A percentile compares a stretch with the other conserved stretches of the same genome.
These are phyloP conservation scores for Boulengeromyrus knoepffleri DNA, from an alignment of 2,113 vertebrate genomes.

Conservation along the genomic window DNA sequence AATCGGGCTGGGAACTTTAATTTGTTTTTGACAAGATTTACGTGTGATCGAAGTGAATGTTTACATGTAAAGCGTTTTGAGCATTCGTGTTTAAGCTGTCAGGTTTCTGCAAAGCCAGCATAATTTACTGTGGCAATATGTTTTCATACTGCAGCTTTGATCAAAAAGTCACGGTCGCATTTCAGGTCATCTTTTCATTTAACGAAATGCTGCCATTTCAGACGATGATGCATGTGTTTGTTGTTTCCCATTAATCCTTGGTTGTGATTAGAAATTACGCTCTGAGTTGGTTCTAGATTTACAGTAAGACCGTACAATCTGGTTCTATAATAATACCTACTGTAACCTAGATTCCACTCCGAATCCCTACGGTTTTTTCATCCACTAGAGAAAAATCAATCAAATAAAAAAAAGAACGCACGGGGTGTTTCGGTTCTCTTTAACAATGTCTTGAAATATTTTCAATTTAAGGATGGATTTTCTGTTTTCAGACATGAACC, in stretches of 20 bases:
- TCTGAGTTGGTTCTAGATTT: not conserved
- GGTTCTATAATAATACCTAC: not conserved
- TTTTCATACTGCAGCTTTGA: conserved; percentile 1
- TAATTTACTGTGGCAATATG: not conserved
- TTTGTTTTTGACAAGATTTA: not conserved
- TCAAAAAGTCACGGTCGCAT: not conserved
- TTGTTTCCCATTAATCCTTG: not conserved
- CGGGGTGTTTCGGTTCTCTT: not conserved
- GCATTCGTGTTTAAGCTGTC: not conserved
- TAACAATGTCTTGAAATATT: not conserved
- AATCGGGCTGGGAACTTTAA: not conserved
- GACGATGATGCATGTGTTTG: not conserved
- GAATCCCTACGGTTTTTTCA: not conserved
- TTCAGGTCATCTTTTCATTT: not conserved
- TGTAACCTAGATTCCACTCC: conserved; percentile 8
- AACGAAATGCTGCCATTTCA: not conserved
- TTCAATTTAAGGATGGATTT: not conserved
- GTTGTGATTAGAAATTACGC: not conserved
- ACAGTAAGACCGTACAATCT: not conserved
- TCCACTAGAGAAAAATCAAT: not conserved
- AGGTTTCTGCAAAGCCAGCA: not conserved
- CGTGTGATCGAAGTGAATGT: not conserved
- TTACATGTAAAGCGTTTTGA: not conserved
- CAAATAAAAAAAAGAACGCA: not conserved
- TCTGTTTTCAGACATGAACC: not conserved